phyloP scores from a whole-genome alignment of 1,140 invertebrate genomes.

The Scaptomyza hsui region DNA sequence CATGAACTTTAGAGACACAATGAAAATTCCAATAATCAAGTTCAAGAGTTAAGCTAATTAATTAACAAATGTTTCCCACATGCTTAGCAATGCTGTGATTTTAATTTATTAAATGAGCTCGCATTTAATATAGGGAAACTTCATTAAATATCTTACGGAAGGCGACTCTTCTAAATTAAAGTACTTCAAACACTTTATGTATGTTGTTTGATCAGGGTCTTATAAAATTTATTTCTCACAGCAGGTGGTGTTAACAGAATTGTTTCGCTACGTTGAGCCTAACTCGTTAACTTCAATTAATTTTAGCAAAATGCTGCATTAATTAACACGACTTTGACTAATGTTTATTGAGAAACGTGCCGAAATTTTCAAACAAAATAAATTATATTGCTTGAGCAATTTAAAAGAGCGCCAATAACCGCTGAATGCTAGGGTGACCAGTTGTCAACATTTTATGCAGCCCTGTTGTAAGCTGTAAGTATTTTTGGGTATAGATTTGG shows the following conservation, averaged over 20 bases:
- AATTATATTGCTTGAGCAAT: neutral
- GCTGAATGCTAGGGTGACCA: slow-evolving; percentile 25
- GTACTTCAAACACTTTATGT: slow-evolving; percentile 11
- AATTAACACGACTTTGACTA: neutral
- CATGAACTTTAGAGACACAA: neutral
- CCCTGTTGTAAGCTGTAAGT: neutral
- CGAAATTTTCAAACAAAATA: neutral
- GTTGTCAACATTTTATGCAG: neutral
- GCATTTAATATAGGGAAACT: too few species aligned
- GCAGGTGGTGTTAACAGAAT: slow-evolving; percentile 20
- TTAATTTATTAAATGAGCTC: too few species aligned
- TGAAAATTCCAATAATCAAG: slow-evolving; percentile 23
- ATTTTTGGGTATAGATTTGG: neutral
- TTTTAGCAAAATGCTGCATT: neutral
- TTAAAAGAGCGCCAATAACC: slow-evolving; percentile 8
- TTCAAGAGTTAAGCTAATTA: slow-evolving; percentile 28
- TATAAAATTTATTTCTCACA: slow-evolving; percentile 27
- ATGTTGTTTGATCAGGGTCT: slow-evolving; percentile 31
- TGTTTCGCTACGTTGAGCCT: slow-evolving; percentile 17
- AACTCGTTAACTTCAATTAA: slow-evolving; percentile 1
- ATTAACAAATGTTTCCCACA: slow-evolving; percentile 18
- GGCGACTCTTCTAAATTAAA: neutral
- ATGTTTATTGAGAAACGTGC: neutral
- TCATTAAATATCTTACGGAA: neutral
- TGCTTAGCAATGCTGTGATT: neutral